Evolutionary conservation across 2,888 invertebrate species (phyloP), one percentile per base, ranked within the genome.

Genomic region (Eilema caniola): DNA sequence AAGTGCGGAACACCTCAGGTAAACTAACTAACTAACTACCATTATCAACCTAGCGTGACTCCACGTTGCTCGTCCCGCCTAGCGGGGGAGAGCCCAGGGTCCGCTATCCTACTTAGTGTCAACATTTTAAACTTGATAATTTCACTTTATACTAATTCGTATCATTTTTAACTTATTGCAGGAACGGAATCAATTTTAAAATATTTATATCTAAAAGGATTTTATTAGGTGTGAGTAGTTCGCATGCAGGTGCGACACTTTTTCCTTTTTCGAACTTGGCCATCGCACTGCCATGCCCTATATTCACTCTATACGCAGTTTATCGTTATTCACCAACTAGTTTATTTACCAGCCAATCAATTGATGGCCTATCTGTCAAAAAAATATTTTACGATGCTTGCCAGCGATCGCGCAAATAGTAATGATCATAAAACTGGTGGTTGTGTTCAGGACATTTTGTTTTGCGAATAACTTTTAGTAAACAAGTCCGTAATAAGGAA

Each of bases 371-470:
- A 66, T 69, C 69, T 63, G 59, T 66, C 63, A 66, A 60, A 69
- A 71, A 66, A 60, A 69, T 60, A 69, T 72, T 72, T 72, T 72
- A 72, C 47, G 69, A 66, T 60, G 41, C 68, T 69, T 66, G 37
- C 66, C 53, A 64, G 37, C 60, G 41, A 57, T 66, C 57, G 20
- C 62, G 62, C 57, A 69, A 69, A 72, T 69, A 68, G 59, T 59
- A 69, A 72, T 72, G 61, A 69, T 69, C 69, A 66, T 72, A 72
- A 72, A 72, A 63, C 37, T 61, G 31, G 31, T 69, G 63, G 62
- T 63, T 60, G 41, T 72, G 56, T 63, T 63, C 69, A 66, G 25
- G 62, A 20, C 69, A 41, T 63, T 69, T 69, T 69, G 66, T 69
- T 69, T 69, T 57, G 41, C 62, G 68, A 69, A 69, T 57, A 33